Evolutionary conservation across 2,113 vertebrate genomes (phyloP).

Genomic region (Paradisaea rubra): DNA sequence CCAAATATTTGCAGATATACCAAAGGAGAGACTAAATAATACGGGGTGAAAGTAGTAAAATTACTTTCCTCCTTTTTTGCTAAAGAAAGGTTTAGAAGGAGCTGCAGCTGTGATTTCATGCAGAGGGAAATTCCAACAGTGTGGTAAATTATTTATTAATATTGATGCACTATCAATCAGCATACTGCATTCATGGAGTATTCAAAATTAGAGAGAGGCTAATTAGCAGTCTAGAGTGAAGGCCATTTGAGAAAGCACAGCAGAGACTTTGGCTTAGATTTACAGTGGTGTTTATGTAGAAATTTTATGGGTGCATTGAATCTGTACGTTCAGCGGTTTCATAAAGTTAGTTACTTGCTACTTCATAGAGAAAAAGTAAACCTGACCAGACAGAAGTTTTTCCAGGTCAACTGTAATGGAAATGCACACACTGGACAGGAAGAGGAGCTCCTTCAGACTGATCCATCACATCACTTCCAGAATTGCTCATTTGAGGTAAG

Average conservation of each 20-base stretch:
- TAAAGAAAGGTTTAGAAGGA: constrained; percentile 5
- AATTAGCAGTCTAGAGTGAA: constrained; percentile 40
- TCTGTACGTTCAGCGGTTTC: neutral
- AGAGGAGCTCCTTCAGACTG: neutral
- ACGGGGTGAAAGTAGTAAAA: neutral
- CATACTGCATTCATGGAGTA: constrained; percentile 51
- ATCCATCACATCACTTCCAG: neutral
- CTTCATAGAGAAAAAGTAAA: neutral
- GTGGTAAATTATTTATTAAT: constrained; percentile 71
- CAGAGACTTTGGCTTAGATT: neutral
- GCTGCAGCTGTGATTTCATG: constrained; percentile 61
- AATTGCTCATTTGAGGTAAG: neutral
- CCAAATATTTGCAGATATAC: constrained; percentile 6
- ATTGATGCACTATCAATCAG: constrained; percentile 58
- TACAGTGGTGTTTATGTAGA: neutral
- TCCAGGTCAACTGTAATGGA: neutral
- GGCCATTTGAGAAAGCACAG: neutral
- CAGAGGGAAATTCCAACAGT: constrained; percentile 46
- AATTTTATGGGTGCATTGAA: neutral
- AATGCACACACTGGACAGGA: neutral
- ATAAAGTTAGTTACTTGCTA: neutral
- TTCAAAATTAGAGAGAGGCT: constrained; percentile 46
- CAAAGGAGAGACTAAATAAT: neutral
- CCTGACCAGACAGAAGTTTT: neutral
- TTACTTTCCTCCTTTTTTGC: neutral